Evolutionary conservation across 2,888 invertebrate genomes (phyloP), one percentile per base, ranked within the genome.

Genomic region (Andrena minutula): DNA sequence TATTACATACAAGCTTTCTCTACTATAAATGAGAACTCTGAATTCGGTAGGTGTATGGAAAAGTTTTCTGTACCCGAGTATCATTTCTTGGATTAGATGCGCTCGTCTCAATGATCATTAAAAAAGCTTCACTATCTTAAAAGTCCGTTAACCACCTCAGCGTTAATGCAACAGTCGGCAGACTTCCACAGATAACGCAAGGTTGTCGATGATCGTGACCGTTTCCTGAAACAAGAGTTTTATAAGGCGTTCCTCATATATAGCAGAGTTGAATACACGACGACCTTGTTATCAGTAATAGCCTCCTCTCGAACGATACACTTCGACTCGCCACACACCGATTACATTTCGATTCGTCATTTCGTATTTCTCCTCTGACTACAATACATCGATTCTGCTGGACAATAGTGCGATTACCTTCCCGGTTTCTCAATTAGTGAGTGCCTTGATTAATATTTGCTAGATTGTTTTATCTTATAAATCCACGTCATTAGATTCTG

Each of bases 201-300:
- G 82, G 75, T 64, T 68, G 20, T 16, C 10, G 10, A 56, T 20
- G 30, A 76, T 73, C 56, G 51, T 20, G 12, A 20, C 28, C 41
- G 32, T 30, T 75, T 41, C 65, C 32, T 49, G 10, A 47, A 47
- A 5, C 35, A 20, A 51, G 32, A 69, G 41, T 79, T 47, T 64
- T 63, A 60, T 47, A 69, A 8, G 10, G 7, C 23, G 16, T 30
- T 32, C 23, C 23, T 51, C 51, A 8, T 80, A 41, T 84, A 75
- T 74, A 41, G 70, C 65, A 86, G 32, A 51, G 49, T 28, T 30
- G 65, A 32, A 58, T 97, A 96, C 91, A 96, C 96, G 20, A 96
- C 96, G 2, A 98, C 98, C 91, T 96, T 95, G 92, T 95, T 98
- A 77, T 95, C 95, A 53, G 95, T 98, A 86, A 95, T 96, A 65